These are phyloP conservation scores for Pteruthius melanotis DNA, from an alignment of 2,113 vertebrate genomes.

Conservation along the genomic window DNA sequence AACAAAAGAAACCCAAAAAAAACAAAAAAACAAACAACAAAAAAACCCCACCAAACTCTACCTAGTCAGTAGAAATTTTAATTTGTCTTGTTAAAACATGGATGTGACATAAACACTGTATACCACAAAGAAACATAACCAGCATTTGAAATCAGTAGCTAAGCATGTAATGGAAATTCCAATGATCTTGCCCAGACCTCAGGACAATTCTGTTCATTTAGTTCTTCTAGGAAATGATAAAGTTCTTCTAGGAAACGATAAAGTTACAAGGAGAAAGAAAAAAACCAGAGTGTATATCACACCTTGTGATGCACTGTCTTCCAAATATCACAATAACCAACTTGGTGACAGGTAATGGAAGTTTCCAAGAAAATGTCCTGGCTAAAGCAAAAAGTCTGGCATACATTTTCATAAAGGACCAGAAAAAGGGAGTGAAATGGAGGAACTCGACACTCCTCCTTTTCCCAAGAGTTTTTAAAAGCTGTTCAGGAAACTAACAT, in stretches of 20 bases:
- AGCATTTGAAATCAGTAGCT: neutral
- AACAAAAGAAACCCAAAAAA: no score
- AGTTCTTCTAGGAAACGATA: neutral
- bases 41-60: neutral
- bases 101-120: neutral
- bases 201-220: neutral
- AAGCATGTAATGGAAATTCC: neutral
- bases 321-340: constrained; percentile 46
- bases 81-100: neutral
- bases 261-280: neutral
- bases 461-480: neutral
- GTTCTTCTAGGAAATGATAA: neutral
- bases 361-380: constrained; percentile 23
- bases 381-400: neutral
- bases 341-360: constrained; percentile 7
- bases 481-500: neutral
- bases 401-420: neutral
- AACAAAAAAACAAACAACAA: neutral
- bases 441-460: neutral
- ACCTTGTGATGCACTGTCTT: neutral
- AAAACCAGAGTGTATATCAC: neutral
- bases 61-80: neutral
- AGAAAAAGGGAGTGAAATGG: neutral
- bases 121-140: neutral
- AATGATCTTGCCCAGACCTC: neutral